Conservation (phyloP, 2,888 invertebrate species). For the Rosalia funebris region DNA sequence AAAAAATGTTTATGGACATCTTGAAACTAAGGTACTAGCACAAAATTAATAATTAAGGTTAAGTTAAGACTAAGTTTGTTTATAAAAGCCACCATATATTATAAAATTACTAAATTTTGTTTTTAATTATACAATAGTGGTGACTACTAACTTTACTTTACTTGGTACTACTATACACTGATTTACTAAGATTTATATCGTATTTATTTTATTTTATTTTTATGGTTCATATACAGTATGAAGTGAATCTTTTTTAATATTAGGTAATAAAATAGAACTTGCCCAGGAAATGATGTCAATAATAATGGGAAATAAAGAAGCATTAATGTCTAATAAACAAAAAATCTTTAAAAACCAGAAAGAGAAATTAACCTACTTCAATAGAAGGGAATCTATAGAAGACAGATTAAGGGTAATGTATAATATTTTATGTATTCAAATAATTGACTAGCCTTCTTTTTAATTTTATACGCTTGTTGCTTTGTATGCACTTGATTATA, state of each 20-base stretch:
- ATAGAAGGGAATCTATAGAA: conserved; percentile 41
- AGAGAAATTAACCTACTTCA: conserved; percentile 46
- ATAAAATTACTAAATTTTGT: no score
- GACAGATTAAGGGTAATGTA: conserved; percentile 45
- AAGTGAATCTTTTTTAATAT: neutral
- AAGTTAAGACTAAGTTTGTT: neutral
- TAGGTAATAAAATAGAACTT: conserved; percentile 42
- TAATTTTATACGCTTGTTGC: no score
- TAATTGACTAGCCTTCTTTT: no score
- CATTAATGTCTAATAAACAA: conserved; percentile 38
- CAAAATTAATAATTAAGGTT: neutral
- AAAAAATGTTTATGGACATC: no score
- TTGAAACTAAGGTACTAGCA: neutral
- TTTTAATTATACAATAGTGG: no score
- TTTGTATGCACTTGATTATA: no score
- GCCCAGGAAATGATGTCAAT: conserved; percentile 52
- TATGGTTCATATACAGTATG: neutral
- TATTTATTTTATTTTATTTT: neutral
- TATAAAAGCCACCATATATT: neutral
- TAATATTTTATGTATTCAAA: neutral
- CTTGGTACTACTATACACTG: no score
- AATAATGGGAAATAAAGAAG: conserved; percentile 48
- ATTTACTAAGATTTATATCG: no score
- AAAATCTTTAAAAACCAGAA: conserved; percentile 42
- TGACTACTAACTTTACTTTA: no score